These are phyloP conservation scores for Upupa epops DNA, from an alignment of 2,113 vertebrate species.

Conservation along the genomic window DNA sequence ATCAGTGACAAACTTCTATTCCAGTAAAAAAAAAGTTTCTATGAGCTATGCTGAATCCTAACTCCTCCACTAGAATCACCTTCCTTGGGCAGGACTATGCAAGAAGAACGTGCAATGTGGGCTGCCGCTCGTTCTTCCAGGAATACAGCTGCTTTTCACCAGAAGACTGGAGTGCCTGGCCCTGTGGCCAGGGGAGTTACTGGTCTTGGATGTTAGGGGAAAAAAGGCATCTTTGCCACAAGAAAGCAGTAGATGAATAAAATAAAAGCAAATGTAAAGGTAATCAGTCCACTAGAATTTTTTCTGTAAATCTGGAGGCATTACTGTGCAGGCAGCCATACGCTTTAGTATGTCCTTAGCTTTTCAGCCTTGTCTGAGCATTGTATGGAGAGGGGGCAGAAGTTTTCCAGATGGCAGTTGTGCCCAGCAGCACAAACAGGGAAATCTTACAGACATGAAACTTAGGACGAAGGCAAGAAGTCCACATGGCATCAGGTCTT, in stretches of 20 bases:
- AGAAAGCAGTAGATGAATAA: background rate
- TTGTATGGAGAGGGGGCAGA: background rate
- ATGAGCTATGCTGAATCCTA: background rate
- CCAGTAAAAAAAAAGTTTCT: background rate
- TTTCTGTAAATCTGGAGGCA: background rate
- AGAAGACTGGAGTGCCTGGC: background rate
- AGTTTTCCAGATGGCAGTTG: background rate
- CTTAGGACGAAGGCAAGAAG: background rate
- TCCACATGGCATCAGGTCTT: background rate
- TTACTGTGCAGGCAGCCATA: background rate
- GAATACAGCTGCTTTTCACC: background rate
- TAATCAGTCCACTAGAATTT: background rate
- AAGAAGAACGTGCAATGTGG: background rate
- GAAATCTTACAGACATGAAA: background rate
- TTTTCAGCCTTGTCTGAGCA: background rate
- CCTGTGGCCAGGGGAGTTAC: too few species aligned
- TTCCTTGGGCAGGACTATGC: background rate
- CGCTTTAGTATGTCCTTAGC: background rate
- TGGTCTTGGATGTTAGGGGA: background rate
- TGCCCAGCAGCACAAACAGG: background rate
- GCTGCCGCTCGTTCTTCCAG: too few species aligned
- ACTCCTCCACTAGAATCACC: background rate
- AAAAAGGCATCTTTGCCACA: background rate
- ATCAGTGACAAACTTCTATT: background rate
- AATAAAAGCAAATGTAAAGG: background rate